Conservation (phyloP, 2,113 vertebrate species). For the Myotis davidii region DNA sequence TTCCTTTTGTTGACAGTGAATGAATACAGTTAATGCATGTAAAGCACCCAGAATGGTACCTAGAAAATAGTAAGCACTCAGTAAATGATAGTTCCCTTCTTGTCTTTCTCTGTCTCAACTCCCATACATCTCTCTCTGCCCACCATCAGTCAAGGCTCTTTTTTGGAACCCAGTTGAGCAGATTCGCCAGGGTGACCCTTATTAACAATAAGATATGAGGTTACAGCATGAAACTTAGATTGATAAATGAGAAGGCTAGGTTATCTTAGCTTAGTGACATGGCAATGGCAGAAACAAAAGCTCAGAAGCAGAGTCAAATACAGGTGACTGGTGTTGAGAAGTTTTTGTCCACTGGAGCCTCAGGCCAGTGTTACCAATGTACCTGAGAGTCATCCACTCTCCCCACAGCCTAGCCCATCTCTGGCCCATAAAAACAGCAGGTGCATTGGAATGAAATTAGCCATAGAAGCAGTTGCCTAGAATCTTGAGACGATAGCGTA, state of each 20-base stretch:
- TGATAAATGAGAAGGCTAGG: constrained; percentile 57
- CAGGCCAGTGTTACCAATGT: not conserved
- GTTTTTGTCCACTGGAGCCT: not conserved
- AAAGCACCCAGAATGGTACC: not conserved
- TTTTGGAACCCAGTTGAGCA: not conserved
- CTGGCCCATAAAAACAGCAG: not conserved
- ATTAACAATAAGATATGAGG: constrained; percentile 41
- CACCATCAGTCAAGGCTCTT: not conserved
- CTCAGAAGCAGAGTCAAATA: constrained; percentile 48
- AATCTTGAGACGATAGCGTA: not conserved
- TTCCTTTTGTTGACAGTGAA: constrained; percentile 12
- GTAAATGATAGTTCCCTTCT: not conserved
- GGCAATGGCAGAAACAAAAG: constrained; percentile 60
- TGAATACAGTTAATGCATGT: not conserved
- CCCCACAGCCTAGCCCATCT: not conserved
- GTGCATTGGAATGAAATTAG: not conserved
- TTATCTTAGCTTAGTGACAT: not conserved
- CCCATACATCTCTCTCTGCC: not conserved
- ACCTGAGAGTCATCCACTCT: not conserved
- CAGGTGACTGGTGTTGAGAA: constrained; percentile 59
- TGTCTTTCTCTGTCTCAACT: not conserved
- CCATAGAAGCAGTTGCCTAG: not conserved
- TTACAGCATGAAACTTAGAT: constrained; percentile 64
- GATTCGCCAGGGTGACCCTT: constrained; percentile 4
- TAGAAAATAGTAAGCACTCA: not conserved